Base-by-base conservation (phyloP, 2,113 vertebrate species). In the Seriola aureovittata region DNA sequence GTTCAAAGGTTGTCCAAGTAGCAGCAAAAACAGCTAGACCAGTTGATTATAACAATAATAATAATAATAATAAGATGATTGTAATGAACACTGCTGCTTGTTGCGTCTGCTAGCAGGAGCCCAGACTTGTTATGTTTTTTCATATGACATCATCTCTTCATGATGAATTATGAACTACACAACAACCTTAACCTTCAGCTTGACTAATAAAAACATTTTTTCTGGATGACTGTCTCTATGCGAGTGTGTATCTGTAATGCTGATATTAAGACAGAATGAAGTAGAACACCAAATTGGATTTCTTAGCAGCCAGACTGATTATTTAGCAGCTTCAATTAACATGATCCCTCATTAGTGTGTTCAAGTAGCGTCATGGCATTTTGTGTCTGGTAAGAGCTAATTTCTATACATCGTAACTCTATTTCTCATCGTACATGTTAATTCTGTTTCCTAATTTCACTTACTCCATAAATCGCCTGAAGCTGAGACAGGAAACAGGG, bases 291-390 rank as follows among this genome's bases (percentile, higher is more conserved):
- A 80, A 81, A 91, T 79, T 87, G 52, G 70, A 84, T 89, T 85
- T 81, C 46, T 81, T 73, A 25, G 60, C 58, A 74, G 71, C 60
- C 52, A 42, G 36, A n/a, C 70, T 76, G 34, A 89, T 81, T 81
- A 85, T 85, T 85, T 87, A 81, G 58, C 36, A 76, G 75, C 78
- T 71, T 48, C 81, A 88, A 88, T 89, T 85, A 88, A 80, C 78
- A 89, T 48, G 44, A 48, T 67, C 64, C 25, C 67, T 82, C 59
- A 81, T 87, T 78, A 87, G 70, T 23, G 58, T 48, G 36, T 63
- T 50, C 46, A 29, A 36, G 69, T 71, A 60, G 68, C 50, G 70
- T 71, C 57, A 50, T 9, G 6, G 62, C 52, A 73, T 75, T 78
- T 48, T 74, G 29, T 76, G 69, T 77, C 36, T 62, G 25, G 29